Base-by-base conservation (phyloP, 2,797 vertebrate genomes). In the Craterocephalus amniculus region DNA sequence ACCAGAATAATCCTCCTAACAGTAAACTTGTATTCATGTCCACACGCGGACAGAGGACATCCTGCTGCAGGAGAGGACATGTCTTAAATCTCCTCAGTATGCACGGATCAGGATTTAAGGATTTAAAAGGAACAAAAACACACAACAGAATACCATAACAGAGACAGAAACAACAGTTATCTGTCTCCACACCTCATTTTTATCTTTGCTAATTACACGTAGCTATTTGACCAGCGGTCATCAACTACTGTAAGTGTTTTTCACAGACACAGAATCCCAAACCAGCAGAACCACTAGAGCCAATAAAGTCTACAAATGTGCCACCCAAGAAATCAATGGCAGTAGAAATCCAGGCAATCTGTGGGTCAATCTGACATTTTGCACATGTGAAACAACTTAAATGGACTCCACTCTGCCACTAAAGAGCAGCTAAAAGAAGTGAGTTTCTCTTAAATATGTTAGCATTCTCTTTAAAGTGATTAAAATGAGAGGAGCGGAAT, bases 171-270 rank as follows among this genome's bases (percentile, higher is more conserved):
- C 40, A 20, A 6, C 12, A 0, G n/a, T 64, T 78, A 79, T 85
- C 84, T 54, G 51, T 27, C 54, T 70, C 51, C 70, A 49, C 74
- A 65, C 35, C 20, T 32, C 43, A 43, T 38, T 55, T 66, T 58
- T 20, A 69, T 49, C 67, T 78, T 59, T 67, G 36, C 58, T 55
- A 57, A 27, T 48, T 55, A 74, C 84, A 70, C 79, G 43, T 66
- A 34, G 20, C 26, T 82, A 1, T 88, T 83, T 84, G 59, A 73
- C 35, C 76, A 78, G 56, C 16, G 8, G 67, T 38, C 55, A 32
- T 81, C 70, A 75, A 65, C 51, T 18, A 40, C 26, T 26, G 4
- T 22, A 8, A 54, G 14, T 16, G 48, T 35, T 36, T 40, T 38
- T 24, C 58, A 45, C 57, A 34, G 57, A 73, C 22, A 27, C 40